A percentile compares a stretch with the other conserved stretches of the same genome.
Conservation (phyloP, 2,888 invertebrate species). For the Atrina japonica region DNA sequence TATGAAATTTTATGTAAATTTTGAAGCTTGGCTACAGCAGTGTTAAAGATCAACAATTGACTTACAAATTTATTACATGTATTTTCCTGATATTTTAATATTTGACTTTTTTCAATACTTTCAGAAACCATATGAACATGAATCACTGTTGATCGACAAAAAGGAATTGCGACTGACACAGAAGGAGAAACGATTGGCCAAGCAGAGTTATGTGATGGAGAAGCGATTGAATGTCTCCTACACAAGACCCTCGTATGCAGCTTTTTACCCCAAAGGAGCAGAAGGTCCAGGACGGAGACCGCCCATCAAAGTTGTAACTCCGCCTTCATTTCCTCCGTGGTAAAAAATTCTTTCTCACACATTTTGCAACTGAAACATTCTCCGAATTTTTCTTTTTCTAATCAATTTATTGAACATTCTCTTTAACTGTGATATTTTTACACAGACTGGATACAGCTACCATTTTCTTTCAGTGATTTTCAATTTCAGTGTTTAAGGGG, state of each 20-base stretch:
- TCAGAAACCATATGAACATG: slow-evolving; percentile 93
- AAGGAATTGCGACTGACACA: slow-evolving; percentile 96
- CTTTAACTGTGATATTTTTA: too few relatives aligned
- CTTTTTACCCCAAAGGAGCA: slow-evolving; percentile 68
- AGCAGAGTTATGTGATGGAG: slow-evolving; percentile 95
- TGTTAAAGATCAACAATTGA: too few relatives aligned
- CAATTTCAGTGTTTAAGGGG: too few relatives aligned
- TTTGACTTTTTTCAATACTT: slow-evolving; percentile 26
- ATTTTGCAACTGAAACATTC: background rate
- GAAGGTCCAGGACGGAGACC: slow-evolving; percentile 42
- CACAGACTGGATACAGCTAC: too few relatives aligned
- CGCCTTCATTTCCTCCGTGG: slow-evolving; percentile 14
- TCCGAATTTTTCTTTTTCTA: slow-evolving; percentile 2
- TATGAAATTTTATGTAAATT: too few relatives aligned
- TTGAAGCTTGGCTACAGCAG: too few relatives aligned
- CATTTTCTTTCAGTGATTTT: too few relatives aligned
- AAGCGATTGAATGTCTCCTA: slow-evolving; percentile 85
- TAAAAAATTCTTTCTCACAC: too few relatives aligned
- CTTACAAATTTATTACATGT: too few relatives aligned
- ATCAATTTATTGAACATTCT: background rate
- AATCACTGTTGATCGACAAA: slow-evolving; percentile 94
- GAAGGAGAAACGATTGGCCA: slow-evolving; percentile 95
- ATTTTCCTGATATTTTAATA: slow-evolving; percentile 16
- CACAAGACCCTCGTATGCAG: slow-evolving; percentile 76
- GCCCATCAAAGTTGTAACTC: slow-evolving; percentile 26